phyloP scores from a whole-genome alignment of 2,888 invertebrate genomes.

The Rhamphomyia laevipes region DNA sequence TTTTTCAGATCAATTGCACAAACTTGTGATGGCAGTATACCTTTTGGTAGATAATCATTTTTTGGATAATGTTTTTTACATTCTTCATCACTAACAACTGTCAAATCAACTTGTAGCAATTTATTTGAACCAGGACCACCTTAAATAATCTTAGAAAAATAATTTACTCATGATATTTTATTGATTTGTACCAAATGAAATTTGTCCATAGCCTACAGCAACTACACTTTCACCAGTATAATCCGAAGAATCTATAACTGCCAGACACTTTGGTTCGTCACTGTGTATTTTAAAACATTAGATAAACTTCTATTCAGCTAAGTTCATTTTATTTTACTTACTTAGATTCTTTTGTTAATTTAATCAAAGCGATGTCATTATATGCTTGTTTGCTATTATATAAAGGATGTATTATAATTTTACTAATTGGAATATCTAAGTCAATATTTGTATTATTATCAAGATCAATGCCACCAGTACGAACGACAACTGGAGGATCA shows the following conservation, averaged over 20 bases:
- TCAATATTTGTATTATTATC: constrained; percentile 2
- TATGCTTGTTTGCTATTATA: constrained; percentile 2
- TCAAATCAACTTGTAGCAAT: background rate
- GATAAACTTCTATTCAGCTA: background rate
- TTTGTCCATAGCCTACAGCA: background rate
- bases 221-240: background rate
- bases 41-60: background rate
- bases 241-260: background rate
- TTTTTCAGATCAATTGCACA: background rate
- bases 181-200: background rate
- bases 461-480: constrained; percentile 14
- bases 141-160: too few relatives aligned
- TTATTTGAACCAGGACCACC: background rate
- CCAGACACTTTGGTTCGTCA: background rate
- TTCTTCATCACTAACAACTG: background rate
- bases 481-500: constrained; percentile 13
- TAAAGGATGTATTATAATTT: constrained; percentile 11
- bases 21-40: background rate
- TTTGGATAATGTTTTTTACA: background rate
- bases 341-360: background rate
- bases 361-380: constrained; percentile 3
- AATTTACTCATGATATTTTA: background rate
- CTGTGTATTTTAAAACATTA: background rate
- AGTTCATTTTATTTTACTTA: background rate
- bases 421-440: constrained; percentile 3